Percentiles rank a stretch among this genome's conserved stretches.
Evolutionary conservation across 2,888 invertebrate species (phyloP).

Genomic region (Netelia inedita): DNA sequence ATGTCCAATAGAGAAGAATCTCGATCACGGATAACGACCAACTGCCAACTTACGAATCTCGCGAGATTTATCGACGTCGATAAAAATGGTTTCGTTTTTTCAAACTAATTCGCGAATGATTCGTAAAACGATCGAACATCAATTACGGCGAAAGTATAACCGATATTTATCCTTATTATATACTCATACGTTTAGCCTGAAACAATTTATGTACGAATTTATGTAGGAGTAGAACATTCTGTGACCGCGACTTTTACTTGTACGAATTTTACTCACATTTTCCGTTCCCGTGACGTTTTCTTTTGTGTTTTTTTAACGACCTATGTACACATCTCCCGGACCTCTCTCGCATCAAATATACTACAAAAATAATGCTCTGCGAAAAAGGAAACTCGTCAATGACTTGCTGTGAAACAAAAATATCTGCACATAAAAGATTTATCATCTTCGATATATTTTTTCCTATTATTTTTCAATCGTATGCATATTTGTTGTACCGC

Average conservation of each 20-base stretch:
- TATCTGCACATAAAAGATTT: constrained; percentile 22
- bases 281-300: not conserved
- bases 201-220: constrained; percentile 20
- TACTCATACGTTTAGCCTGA: constrained; percentile 27
- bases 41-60: constrained; percentile 31
- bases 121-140: constrained; percentile 26
- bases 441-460: constrained; percentile 16
- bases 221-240: constrained; percentile 53
- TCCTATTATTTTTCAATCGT: constrained; percentile 31
- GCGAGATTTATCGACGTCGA: constrained; percentile 30
- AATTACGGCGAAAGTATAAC: constrained; percentile 21
- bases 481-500: constrained; percentile 12
- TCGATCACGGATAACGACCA: constrained; percentile 40
- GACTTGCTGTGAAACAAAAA: constrained; percentile 59
- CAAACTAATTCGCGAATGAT: constrained; percentile 14
- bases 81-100: constrained; percentile 12
- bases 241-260: constrained; percentile 50
- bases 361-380: constrained; percentile 13
- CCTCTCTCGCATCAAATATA: constrained; percentile 9
- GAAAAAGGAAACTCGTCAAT: constrained; percentile 56
- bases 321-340: constrained; percentile 7
- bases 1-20: constrained; percentile 56
- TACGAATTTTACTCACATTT: constrained; percentile 31
- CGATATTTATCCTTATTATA: constrained; percentile 38
- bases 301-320: constrained; percentile 31